Evolutionary conservation across 2,888 invertebrate genomes (phyloP).

Genomic region (Pollenia amentaria): DNA sequence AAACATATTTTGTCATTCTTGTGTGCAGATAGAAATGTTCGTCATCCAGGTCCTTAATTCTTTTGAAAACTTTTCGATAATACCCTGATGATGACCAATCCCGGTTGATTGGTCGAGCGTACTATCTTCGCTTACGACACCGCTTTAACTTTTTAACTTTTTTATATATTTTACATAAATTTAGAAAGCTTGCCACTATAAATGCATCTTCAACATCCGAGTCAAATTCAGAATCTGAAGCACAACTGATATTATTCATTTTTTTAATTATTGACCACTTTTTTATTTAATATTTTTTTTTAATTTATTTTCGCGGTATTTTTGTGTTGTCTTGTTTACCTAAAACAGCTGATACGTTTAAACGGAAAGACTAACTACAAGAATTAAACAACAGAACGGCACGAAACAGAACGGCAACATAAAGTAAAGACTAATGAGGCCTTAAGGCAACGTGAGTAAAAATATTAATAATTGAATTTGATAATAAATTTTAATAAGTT

Average conservation of each 20-base stretch:
- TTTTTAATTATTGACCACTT: neutral
- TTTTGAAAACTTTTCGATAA: neutral
- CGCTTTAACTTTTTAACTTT: neutral
- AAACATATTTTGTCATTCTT: constrained; percentile 1
- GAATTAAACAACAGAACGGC: neutral
- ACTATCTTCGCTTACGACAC: neutral
- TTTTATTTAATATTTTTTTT: too few species aligned
- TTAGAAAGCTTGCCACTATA: constrained; percentile 2
- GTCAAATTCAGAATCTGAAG: too few species aligned
- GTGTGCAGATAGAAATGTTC: constrained; percentile 20
- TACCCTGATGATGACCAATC: constrained; percentile 10
- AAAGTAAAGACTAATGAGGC: neutral
- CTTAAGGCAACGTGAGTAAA: too few species aligned
- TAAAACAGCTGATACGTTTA: neutral
- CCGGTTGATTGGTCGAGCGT: neutral
- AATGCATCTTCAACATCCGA: too few species aligned
- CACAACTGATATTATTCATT: neutral
- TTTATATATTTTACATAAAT: neutral
- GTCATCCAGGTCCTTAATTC: neutral
- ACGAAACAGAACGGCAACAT: neutral
- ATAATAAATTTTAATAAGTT: too few species aligned
- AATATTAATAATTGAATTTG: too few species aligned
- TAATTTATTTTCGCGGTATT: too few species aligned
- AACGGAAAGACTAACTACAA: neutral
- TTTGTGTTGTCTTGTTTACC: neutral